Evolutionary conservation across 2,113 vertebrate species (phyloP).

Genomic region (Coregonus clupeaformis): DNA sequence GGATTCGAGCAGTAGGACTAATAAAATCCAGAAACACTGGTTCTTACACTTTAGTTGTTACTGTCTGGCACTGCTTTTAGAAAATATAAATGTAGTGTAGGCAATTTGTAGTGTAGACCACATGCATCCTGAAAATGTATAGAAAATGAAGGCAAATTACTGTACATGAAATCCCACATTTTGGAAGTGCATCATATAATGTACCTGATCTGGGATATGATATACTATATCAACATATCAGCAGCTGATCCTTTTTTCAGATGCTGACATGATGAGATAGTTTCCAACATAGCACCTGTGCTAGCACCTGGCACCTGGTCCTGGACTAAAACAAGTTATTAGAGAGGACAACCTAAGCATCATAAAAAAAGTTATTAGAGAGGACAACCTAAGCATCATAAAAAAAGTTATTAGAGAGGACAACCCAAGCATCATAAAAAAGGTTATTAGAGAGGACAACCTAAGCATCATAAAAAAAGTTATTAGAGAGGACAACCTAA

Average conservation of each 20-base stretch:
- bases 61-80: background rate
- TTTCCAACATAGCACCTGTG: slow-evolving; percentile 30
- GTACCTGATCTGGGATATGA: no score
- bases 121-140: no score
- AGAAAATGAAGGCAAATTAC: no score
- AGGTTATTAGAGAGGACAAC: no score
- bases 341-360: background rate
- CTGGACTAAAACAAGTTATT: slow-evolving; percentile 22
- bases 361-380: background rate
- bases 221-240: no score
- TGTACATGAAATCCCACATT: no score
- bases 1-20: background rate
- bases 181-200: no score
- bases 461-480: background rate
- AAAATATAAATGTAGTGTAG: no score
- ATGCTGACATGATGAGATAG: background rate
- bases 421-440: background rate
- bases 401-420: slow-evolving; percentile 16
- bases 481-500: slow-evolving; percentile 3
- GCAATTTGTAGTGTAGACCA: no score
- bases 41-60: background rate
- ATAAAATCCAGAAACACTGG: background rate
- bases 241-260: background rate
- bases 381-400: background rate
- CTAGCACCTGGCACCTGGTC: slow-evolving; percentile 34